phyloP scores from a whole-genome alignment of 2,797 vertebrate species.

The Anolis apletophallus region DNA sequence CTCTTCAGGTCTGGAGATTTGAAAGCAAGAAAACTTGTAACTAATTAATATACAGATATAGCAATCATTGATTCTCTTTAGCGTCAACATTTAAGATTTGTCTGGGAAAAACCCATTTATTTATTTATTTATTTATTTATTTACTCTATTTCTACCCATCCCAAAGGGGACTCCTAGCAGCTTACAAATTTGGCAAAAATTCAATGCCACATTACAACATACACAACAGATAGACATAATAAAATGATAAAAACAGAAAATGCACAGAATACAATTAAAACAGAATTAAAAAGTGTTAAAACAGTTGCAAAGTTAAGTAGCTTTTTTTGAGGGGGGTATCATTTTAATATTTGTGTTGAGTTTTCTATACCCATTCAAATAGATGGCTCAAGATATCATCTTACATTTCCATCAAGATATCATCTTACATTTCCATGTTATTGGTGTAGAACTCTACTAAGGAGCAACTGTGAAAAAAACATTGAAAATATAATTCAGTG shows the following conservation, averaged over 20 bases:
- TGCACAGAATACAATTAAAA: no score
- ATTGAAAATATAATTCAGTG: conserved; percentile 17
- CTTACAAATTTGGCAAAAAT: no score
- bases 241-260: no score
- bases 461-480: conserved; percentile 25
- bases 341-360: no score
- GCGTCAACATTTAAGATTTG: neutral
- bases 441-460: conserved; percentile 43
- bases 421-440: neutral
- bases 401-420: neutral
- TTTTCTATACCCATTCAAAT: neutral
- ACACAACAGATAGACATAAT: no score
- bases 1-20: neutral
- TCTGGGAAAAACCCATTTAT: no score
- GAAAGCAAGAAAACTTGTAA: neutral
- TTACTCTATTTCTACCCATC: no score
- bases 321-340: neutral
- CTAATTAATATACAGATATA: neutral
- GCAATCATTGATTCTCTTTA: neutral
- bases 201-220: no score
- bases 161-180: no score
- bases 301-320: neutral
- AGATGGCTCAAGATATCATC: neutral
- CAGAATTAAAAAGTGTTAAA: no score
- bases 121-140: no score